Evolutionary conservation across 2,113 vertebrate species (phyloP).

Genomic region (Isurus oxyrinchus): DNA sequence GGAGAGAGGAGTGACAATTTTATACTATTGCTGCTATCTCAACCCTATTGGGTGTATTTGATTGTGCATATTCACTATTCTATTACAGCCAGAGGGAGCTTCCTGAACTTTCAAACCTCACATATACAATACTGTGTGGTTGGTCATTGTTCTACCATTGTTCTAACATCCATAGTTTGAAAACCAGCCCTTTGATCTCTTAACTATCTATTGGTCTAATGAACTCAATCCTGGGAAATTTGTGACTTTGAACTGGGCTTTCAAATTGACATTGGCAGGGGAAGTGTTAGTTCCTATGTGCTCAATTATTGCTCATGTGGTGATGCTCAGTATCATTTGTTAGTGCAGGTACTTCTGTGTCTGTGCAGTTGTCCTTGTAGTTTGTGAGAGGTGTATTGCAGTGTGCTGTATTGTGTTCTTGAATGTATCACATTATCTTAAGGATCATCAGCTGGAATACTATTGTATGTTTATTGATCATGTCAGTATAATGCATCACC

Average conservation of each 20-base stretch:
- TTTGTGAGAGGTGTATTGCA: neutral
- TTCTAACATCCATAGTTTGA: neutral
- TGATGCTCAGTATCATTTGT: neutral
- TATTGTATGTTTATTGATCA: slow-evolving; percentile 24
- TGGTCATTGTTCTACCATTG: neutral
- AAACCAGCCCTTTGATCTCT: neutral
- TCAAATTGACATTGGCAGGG: neutral
- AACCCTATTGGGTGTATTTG: neutral
- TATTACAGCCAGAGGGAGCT: neutral
- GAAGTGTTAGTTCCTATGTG: slow-evolving; percentile 10
- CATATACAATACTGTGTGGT: neutral
- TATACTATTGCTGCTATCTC: no score
- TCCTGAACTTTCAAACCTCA: neutral
- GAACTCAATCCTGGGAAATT: neutral
- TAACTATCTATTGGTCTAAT: neutral
- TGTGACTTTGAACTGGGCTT: neutral
- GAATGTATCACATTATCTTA: neutral
- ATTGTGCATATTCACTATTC: neutral
- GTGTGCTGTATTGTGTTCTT: neutral
- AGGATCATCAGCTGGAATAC: neutral
- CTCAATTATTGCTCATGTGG: neutral
- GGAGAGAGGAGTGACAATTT: neutral
- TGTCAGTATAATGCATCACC: neutral
- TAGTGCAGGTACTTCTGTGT: neutral
- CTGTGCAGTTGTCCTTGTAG: neutral